A percentile compares a stretch with the other conserved stretches of the same genome.
phyloP scores from a whole-genome alignment of 2,888 invertebrate species.

The Mystacides longicornis region DNA sequence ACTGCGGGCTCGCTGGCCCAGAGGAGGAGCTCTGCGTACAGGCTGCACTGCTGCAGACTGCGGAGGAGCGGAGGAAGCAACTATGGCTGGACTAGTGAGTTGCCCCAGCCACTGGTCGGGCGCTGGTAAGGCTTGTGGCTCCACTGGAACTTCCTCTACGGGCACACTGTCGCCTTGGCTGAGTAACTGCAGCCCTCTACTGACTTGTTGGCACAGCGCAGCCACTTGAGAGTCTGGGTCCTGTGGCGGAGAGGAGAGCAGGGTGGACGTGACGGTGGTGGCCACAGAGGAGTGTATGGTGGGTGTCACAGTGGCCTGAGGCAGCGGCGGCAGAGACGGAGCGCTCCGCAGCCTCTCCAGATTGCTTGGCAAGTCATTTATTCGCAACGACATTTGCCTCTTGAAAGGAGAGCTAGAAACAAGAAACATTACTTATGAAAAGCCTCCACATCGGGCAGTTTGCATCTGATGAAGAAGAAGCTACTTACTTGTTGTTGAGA shows the following conservation, averaged over 20 bases:
- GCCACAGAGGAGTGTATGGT: constrained; percentile 37
- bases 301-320: constrained; percentile 71
- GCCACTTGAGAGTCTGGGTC: constrained; percentile 42
- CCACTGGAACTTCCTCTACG: constrained; percentile 27
- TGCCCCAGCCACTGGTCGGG: constrained; percentile 80
- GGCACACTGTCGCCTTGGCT: constrained; percentile 32
- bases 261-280: constrained; percentile 40
- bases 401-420: constrained; percentile 86
- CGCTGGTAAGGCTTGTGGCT: constrained; percentile 42
- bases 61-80: constrained; percentile 44
- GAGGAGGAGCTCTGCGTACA: constrained; percentile 35
- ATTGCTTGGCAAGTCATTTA: constrained; percentile 93
- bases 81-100: constrained; percentile 52
- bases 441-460: neutral
- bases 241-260: constrained; percentile 50
- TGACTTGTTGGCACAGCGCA: constrained; percentile 75
- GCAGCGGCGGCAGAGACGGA: constrained; percentile 53
- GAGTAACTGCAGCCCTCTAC: constrained; percentile 67
- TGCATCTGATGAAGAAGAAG: constrained; percentile 3
- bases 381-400: constrained; percentile 88
- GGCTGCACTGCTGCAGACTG: constrained; percentile 52
- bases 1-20: constrained; percentile 43
- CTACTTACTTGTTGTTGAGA: constrained; percentile 52
- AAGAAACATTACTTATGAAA: too few species aligned
- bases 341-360: constrained; percentile 65